Conservation (phyloP, 2,888 invertebrate genomes). For the Brassicogethes aeneus region DNA sequence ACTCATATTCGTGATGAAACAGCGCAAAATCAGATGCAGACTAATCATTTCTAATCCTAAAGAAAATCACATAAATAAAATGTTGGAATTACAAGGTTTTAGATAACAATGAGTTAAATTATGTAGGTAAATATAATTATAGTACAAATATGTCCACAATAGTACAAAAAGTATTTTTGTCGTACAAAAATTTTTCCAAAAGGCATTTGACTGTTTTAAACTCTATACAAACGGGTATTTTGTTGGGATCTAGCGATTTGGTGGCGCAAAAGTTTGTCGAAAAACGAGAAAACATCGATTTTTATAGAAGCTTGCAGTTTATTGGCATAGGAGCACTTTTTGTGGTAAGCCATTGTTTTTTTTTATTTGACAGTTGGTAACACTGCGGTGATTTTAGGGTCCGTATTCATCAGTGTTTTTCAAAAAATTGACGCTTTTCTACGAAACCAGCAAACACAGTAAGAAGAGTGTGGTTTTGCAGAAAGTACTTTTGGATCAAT, state of each 20-base stretch:
- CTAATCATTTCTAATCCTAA: too few species aligned
- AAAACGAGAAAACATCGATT: conserved; percentile 20
- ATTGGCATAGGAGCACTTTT: background rate
- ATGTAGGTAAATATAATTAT: too few species aligned
- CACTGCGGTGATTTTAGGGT: conserved; percentile 38
- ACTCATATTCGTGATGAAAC: too few species aligned
- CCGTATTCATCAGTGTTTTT: conserved; percentile 63
- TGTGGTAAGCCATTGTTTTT: background rate
- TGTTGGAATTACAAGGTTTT: too few species aligned
- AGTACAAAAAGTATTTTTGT: background rate
- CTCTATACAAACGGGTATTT: conserved; percentile 54
- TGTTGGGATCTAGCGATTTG: conserved; percentile 71
- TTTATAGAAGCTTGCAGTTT: background rate
- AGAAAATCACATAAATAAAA: too few species aligned
- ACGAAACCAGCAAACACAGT: background rate
- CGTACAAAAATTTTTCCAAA: background rate
- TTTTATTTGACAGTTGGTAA: background rate
- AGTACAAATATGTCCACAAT: background rate
- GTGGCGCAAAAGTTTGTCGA: conserved; percentile 62
- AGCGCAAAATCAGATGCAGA: too few species aligned
- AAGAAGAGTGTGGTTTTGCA: conserved; percentile 40
- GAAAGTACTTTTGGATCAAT: conserved; percentile 63
- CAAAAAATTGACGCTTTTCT: conserved; percentile 32
- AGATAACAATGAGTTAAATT: too few species aligned
- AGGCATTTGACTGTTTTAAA: conserved; percentile 48